phyloP scores from a whole-genome alignment of 2,113 vertebrate species.

The Ammospiza caudacuta region DNA sequence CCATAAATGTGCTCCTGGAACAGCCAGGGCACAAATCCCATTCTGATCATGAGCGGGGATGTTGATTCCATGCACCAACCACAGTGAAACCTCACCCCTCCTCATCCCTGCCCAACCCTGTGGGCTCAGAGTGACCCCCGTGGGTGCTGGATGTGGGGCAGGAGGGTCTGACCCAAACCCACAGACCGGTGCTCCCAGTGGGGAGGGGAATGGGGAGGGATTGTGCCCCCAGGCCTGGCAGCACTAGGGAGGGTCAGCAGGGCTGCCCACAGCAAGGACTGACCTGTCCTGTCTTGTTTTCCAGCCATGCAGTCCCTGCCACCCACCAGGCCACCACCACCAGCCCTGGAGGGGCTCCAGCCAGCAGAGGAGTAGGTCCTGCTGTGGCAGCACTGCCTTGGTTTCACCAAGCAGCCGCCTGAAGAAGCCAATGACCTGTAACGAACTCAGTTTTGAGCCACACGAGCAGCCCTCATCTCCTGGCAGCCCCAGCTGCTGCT shows the following conservation, averaged over 20 bases:
- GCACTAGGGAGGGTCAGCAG: accelerated
- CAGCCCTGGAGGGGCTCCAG: neutral
- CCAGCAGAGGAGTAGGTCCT: neutral
- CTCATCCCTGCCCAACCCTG: neutral
- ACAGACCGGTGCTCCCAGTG: neutral
- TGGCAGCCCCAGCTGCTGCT: neutral
- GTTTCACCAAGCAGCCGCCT: neutral
- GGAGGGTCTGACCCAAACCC: neutral
- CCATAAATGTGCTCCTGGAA: neutral
- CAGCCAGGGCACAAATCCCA: neutral
- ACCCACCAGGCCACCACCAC: neutral
- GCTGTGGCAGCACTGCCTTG: neutral
- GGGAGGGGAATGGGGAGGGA: neutral
- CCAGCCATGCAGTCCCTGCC: neutral
- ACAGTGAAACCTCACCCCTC: accelerated
- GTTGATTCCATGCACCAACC: accelerated
- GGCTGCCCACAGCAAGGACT: neutral
- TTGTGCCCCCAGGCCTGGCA: neutral
- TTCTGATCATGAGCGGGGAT: neutral
- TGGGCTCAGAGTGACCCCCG: neutral
- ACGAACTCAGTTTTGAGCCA: neutral
- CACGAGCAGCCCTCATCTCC: accelerated
- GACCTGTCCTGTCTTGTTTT: neutral
- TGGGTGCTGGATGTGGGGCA: neutral
- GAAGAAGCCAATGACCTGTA: neutral